phyloP scores from a whole-genome alignment of 2,797 vertebrate genomes.

The Rhinichthys osculus region DNA sequence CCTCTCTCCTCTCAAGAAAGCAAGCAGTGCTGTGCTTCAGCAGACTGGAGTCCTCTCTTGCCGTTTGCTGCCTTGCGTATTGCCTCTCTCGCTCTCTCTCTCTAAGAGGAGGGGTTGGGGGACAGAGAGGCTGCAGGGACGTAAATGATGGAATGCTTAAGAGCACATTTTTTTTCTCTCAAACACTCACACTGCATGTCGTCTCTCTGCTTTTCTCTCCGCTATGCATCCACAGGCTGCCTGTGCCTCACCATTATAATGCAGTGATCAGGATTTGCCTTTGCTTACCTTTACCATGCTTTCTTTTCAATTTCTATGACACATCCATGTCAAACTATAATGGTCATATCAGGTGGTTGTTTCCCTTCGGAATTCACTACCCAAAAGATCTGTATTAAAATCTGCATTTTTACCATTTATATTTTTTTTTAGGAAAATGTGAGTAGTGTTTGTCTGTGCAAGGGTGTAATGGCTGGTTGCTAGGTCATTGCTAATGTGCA shows the following conservation, averaged over 20 bases:
- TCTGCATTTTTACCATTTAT: too few species aligned
- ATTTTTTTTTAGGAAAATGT: not conserved
- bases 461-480: not conserved
- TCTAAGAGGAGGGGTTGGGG: constrained; percentile 59
- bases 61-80: constrained; percentile 62
- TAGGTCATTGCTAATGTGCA: not conserved
- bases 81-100: constrained; percentile 56
- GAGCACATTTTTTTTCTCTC: constrained; percentile 57
- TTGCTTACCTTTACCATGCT: constrained; percentile 53
- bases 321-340: not conserved
- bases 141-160: constrained; percentile 76
- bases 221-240: constrained; percentile 69
- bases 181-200: constrained; percentile 7
- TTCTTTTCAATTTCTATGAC: constrained; percentile 45
- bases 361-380: not conserved
- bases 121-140: constrained; percentile 62
- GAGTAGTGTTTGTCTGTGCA: not conserved
- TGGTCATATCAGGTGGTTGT: not conserved
- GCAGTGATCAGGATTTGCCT: constrained; percentile 84
- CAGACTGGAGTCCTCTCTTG: constrained; percentile 53
- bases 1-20: constrained; percentile 51
- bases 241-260: constrained; percentile 82
- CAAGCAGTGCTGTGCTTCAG: constrained; percentile 56
- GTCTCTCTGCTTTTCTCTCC: constrained; percentile 57
- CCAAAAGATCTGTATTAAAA: not conserved